These are phyloP conservation scores for Bolinopsis microptera DNA, from an alignment of 37 sponge, comb jelly and placozoan genomes.

Conservation along the genomic window DNA sequence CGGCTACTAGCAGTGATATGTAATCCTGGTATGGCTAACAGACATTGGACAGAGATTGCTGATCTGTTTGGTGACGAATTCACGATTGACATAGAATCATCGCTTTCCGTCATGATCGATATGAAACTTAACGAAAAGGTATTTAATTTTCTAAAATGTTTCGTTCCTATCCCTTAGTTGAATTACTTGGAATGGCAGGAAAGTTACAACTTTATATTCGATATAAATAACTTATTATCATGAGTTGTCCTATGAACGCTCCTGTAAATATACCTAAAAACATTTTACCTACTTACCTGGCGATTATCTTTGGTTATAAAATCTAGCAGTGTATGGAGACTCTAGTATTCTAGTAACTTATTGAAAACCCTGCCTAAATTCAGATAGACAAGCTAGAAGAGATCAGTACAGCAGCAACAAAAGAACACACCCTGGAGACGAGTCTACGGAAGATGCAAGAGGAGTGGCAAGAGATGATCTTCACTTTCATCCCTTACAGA, in stretches of 20 bases:
- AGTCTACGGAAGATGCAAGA: slow-evolving; percentile 91
- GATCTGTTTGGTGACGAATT: slow-evolving; percentile 23
- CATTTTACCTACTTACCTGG: too few species aligned
- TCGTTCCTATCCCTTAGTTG: too few species aligned
- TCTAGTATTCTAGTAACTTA: too few species aligned
- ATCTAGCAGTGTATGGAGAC: too few species aligned
- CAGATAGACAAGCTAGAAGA: slow-evolving; percentile 33
- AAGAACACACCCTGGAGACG: slow-evolving; percentile 95
- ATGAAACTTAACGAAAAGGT: slow-evolving; percentile 53
- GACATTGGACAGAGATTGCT: slow-evolving; percentile 80
- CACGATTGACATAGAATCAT: slow-evolving; percentile 22
- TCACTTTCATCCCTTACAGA: slow-evolving; percentile 87
- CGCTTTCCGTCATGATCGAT: slow-evolving; percentile 41
- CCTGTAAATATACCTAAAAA: too few species aligned
- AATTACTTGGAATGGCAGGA: too few species aligned
- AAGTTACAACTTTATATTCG: too few species aligned
- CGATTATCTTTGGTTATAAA: too few species aligned
- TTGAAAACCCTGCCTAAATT: too few species aligned
- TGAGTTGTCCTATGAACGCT: too few species aligned
- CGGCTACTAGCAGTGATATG: slow-evolving; percentile 87
- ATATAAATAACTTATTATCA: too few species aligned
- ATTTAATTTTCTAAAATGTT: too few species aligned
- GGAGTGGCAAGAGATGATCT: slow-evolving; percentile 88
- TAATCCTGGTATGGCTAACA: slow-evolving; percentile 91
- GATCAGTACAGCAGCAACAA: slow-evolving; percentile 78